Evolutionary conservation across 2,888 invertebrate genomes (phyloP).

Genomic region (Harpagoxenus sublaevis): DNA sequence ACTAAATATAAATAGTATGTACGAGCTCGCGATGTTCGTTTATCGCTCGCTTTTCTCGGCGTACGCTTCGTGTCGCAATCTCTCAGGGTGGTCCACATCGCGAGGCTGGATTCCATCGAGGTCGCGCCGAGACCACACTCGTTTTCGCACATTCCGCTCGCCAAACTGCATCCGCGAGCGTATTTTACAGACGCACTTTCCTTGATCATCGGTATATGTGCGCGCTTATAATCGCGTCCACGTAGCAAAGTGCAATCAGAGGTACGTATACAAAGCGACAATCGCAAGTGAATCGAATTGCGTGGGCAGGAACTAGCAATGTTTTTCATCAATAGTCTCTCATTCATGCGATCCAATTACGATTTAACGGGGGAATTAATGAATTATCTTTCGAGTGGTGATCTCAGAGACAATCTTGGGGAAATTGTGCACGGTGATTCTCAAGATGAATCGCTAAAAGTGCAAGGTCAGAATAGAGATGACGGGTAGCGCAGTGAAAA

Average conservation of each 20-base stretch:
- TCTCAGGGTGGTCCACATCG: slow-evolving; percentile 76
- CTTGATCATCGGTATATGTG: slow-evolving; percentile 5
- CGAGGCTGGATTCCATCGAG: slow-evolving; percentile 70
- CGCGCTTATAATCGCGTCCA: slow-evolving; percentile 21
- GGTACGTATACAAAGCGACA: slow-evolving; percentile 27
- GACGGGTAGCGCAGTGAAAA: neutral
- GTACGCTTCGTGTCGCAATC: slow-evolving; percentile 69
- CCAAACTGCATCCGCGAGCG: slow-evolving; percentile 58
- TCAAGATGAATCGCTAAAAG: slow-evolving; percentile 20
- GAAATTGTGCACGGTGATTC: neutral
- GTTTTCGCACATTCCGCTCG: slow-evolving; percentile 60
- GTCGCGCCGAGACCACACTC: slow-evolving; percentile 64
- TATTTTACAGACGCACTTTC: slow-evolving; percentile 28
- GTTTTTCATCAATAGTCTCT: neutral
- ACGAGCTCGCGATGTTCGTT: slow-evolving; percentile 44
- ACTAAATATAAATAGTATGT: slow-evolving; percentile 29
- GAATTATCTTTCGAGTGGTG: neutral
- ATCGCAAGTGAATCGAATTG: slow-evolving; percentile 39
- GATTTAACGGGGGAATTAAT: slow-evolving; percentile 8
- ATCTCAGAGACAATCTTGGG: neutral
- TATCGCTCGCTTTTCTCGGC: slow-evolving; percentile 64
- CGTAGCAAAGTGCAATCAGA: slow-evolving; percentile 1
- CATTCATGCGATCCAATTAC: neutral
- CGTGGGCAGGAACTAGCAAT: neutral
- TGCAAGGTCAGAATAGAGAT: slow-evolving; percentile 12